A percentile compares a stretch with the other conserved stretches of the same genome.
phyloP scores from a whole-genome alignment of 2,888 invertebrate genomes.

The Galeruca laticollis region DNA sequence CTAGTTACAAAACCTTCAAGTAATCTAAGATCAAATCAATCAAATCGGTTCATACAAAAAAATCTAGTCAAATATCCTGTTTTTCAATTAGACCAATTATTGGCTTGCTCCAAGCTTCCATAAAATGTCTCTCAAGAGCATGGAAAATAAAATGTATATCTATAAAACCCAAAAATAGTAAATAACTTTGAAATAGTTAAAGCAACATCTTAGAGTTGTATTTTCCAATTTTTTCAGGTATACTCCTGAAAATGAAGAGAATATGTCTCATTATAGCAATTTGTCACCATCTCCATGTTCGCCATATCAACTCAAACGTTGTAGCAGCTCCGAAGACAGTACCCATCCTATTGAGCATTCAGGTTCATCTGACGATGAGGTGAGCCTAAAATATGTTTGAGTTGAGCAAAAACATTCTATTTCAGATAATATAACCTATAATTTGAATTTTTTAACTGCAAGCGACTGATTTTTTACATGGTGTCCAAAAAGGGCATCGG shows the following conservation, averaged over 20 bases:
- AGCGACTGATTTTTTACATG: no score
- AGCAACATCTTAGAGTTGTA: not conserved
- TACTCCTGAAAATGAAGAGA: conserved; percentile 67
- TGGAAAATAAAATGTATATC: not conserved
- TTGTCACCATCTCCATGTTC: conserved; percentile 67
- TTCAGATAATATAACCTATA: no score
- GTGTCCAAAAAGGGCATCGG: no score
- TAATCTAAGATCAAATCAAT: no score
- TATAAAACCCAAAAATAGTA: not conserved
- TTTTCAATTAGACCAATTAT: no score
- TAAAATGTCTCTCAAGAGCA: no score
- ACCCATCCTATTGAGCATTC: conserved; percentile 63
- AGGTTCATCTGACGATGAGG: conserved; percentile 74
- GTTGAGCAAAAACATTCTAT: not conserved
- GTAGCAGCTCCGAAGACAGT: conserved; percentile 55
- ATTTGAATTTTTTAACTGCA: no score
- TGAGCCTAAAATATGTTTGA: conserved; percentile 36
- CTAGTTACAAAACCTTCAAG: no score
- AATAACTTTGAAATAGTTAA: no score
- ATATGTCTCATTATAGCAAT: conserved; percentile 68
- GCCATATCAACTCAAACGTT: conserved; percentile 63
- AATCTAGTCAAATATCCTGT: no score
- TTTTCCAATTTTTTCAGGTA: conserved; percentile 47
- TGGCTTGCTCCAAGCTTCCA: no score
- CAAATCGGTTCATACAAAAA: no score